phyloP scores from a whole-genome alignment of 2,888 invertebrate species.

The Perizoma affinitatum region DNA sequence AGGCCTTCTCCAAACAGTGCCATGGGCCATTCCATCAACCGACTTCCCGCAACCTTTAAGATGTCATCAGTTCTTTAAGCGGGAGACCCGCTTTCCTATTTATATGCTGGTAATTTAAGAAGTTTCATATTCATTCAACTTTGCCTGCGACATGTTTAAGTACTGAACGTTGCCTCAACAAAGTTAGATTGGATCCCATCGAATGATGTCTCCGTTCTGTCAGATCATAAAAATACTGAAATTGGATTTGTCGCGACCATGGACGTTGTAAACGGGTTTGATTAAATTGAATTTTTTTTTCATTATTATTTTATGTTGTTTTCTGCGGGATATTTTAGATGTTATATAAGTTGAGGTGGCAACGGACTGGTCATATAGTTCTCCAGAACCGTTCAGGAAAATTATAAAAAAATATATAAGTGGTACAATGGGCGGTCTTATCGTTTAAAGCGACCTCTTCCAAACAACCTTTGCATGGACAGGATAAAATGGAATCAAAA shows the following conservation, averaged over 20 bases:
- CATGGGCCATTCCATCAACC: too few relatives aligned
- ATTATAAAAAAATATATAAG: too few relatives aligned
- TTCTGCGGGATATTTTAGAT: neutral
- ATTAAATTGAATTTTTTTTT: conserved; percentile 26
- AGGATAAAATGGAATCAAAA: too few relatives aligned
- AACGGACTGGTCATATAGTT: neutral
- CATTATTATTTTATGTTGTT: conserved; percentile 13
- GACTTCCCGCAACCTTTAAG: too few relatives aligned
- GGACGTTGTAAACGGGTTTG: conserved; percentile 29
- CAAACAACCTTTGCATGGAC: too few relatives aligned
- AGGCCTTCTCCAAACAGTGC: too few relatives aligned
- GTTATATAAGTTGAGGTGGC: neutral
- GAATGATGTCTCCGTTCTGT: conserved; percentile 61
- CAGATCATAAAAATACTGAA: conserved; percentile 66
- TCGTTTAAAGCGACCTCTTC: too few relatives aligned
- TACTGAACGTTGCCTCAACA: conserved; percentile 64
- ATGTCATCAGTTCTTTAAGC: too few relatives aligned
- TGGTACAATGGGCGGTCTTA: too few relatives aligned
- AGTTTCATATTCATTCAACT: neutral
- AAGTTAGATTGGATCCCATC: conserved; percentile 77
- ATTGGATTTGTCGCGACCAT: conserved; percentile 47
- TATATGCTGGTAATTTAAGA: neutral
- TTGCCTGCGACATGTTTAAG: conserved; percentile 50
- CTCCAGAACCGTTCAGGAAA: too few relatives aligned
- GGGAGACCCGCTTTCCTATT: too few relatives aligned